A percentile compares a stretch with the other conserved stretches of the same genome.
Conservation (phyloP, 2,113 vertebrate genomes). For the Mungos mungo region DNA sequence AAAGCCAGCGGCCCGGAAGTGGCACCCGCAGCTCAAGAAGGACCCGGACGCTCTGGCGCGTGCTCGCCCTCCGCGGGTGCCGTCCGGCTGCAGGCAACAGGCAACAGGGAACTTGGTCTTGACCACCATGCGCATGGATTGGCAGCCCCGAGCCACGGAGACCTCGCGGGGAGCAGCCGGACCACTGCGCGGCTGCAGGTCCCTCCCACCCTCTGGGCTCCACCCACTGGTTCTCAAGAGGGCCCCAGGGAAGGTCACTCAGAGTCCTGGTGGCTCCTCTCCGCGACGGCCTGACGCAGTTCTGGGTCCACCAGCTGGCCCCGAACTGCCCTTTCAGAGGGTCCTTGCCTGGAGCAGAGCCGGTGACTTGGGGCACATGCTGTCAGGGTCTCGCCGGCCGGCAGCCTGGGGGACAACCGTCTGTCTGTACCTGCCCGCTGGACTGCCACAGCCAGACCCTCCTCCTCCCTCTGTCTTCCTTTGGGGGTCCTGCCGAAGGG, state of each 20-base stretch:
- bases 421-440: fast-evolving
- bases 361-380: fast-evolving
- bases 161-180: fast-evolving
- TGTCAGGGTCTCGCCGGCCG: fast-evolving
- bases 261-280: not conserved
- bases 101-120: not conserved
- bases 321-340: fast-evolving
- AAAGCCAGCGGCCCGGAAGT: not conserved
- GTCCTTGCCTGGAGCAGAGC: fast-evolving
- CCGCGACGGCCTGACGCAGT: fast-evolving
- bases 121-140: fast-evolving
- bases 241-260: not conserved
- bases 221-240: fast-evolving
- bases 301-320: fast-evolving
- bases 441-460: not conserved
- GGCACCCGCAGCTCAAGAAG: not conserved
- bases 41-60: not conserved
- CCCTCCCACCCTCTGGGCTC: not conserved
- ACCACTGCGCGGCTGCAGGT: fast-evolving
- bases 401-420: fast-evolving
- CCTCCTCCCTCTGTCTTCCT: too few relatives aligned
- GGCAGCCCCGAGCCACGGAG: fast-evolving
- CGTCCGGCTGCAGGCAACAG: not conserved
- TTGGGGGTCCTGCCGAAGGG: not conserved
- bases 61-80: fast-evolving